phyloP scores from a whole-genome alignment of 2,113 vertebrate genomes.

The Anolis carolinensis region DNA sequence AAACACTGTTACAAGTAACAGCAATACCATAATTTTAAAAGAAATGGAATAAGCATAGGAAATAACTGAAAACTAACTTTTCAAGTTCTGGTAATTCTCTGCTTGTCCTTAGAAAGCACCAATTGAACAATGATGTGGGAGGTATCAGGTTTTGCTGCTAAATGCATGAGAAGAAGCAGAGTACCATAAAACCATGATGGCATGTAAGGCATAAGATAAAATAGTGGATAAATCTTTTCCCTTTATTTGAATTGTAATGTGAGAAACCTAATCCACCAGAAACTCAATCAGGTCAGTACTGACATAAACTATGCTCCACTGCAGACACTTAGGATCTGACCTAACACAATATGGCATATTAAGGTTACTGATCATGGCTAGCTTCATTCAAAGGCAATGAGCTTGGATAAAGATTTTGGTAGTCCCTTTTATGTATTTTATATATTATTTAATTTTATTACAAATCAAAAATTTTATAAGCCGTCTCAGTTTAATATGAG shows the following conservation, averaged over 20 bases:
- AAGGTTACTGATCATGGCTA: constrained; percentile 34
- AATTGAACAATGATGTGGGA: too few relatives aligned
- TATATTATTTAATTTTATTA: not conserved
- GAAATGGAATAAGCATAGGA: too few relatives aligned
- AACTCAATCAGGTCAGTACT: constrained; percentile 3
- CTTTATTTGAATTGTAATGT: constrained; percentile 11
- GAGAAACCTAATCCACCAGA: not conserved
- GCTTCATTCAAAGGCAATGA: constrained; percentile 32
- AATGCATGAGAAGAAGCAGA: not conserved
- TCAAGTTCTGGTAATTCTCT: too few relatives aligned
- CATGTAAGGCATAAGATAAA: not conserved
- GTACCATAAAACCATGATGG: not conserved
- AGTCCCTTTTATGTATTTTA: constrained; percentile 13
- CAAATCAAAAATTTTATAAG: constrained; percentile 31
- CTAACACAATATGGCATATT: not conserved
- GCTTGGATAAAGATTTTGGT: constrained; percentile 37
- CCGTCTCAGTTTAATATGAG: not conserved
- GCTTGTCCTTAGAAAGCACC: not conserved
- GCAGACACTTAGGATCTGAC: not conserved
- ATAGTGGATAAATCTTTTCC: not conserved
- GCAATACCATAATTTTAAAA: too few relatives aligned
- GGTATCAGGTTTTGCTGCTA: not conserved
- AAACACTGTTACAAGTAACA: too few relatives aligned
- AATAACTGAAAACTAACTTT: too few relatives aligned
- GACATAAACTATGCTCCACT: accelerated